Percentiles rank a stretch among this genome's conserved stretches.
Evolutionary conservation across 2,888 invertebrate species (phyloP).

Genomic region (Pachycephus smyrnensis): DNA sequence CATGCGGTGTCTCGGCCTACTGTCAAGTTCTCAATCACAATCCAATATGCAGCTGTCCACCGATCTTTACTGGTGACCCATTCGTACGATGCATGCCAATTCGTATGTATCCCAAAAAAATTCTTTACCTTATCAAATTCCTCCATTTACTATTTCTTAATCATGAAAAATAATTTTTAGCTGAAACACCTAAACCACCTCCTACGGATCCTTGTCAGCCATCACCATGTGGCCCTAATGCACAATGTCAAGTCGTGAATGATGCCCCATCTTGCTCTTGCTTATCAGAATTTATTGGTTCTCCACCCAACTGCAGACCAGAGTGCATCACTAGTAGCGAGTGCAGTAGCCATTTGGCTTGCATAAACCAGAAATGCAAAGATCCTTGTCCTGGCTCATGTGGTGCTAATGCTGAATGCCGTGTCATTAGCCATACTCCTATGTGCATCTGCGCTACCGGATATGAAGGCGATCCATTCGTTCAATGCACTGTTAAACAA

Average conservation of each 20-base stretch:
- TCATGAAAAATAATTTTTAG: background rate
- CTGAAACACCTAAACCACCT: conserved; percentile 20
- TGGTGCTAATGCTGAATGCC: conserved; percentile 72
- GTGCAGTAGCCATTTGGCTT: conserved; percentile 64
- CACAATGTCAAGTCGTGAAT: conserved; percentile 66
- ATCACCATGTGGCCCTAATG: conserved; percentile 70
- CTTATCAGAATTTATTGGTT: conserved; percentile 63
- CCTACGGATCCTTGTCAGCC: conserved; percentile 66
- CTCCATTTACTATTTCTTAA: background rate
- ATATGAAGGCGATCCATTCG: conserved; percentile 82
- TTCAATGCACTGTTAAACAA: conserved; percentile 71
- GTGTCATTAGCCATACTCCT: conserved; percentile 81
- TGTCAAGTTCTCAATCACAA: conserved; percentile 78
- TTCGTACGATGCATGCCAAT: conserved; percentile 69
- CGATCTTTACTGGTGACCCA: conserved; percentile 76
- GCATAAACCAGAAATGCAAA: conserved; percentile 65
- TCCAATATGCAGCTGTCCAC: conserved; percentile 76
- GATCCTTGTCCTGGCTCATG: conserved; percentile 68
- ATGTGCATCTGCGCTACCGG: conserved; percentile 77
- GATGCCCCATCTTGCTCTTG: conserved; percentile 65
- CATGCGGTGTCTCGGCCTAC: conserved; percentile 75
- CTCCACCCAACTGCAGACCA: conserved; percentile 66
- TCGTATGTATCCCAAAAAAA: conserved; percentile 23
- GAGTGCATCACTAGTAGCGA: conserved; percentile 69
- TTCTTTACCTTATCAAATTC: background rate